A percentile compares a stretch with the other conserved stretches of the same genome.
Evolutionary conservation across 2,888 invertebrate genomes (phyloP).

Genomic region (Sinotaia quadrata): DNA sequence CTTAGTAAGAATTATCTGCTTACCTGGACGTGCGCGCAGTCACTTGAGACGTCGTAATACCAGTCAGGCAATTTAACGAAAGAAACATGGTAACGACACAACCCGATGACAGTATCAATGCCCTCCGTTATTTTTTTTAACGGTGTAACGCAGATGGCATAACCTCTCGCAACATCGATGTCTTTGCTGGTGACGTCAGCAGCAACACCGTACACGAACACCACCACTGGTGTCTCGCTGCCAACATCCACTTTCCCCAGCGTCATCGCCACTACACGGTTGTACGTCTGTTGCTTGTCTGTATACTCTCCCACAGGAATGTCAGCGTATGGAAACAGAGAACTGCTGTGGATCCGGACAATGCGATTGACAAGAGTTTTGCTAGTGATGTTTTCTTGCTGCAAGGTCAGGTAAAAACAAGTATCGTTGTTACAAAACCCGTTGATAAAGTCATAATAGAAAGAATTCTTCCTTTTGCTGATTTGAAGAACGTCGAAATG

Average conservation of each 20-base stretch:
- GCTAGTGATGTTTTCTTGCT: not conserved
- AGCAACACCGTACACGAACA: not conserved
- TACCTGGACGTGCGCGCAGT: too few relatives aligned
- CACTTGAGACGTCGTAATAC: too few relatives aligned
- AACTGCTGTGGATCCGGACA: not conserved
- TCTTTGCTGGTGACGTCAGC: not conserved
- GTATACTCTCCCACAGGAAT: not conserved
- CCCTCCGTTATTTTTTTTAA: not conserved
- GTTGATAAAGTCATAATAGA: not conserved
- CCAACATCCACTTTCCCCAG: not conserved
- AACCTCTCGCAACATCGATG: not conserved
- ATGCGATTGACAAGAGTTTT: not conserved
- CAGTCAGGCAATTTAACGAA: too few relatives aligned
- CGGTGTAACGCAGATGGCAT: not conserved
- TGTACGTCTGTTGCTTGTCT: not conserved
- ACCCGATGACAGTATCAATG: not conserved
- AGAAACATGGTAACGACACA: too few relatives aligned
- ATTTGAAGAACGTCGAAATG: not conserved
- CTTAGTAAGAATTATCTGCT: too few relatives aligned
- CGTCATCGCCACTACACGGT: not conserved
- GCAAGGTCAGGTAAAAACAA: not conserved
- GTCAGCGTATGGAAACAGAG: not conserved
- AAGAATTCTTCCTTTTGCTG: not conserved
- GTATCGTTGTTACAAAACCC: not conserved
- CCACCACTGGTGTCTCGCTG: not conserved